Percentiles rank a stretch among this genome's conserved stretches.
Conservation (phyloP, 2,113 vertebrate species). For the Oreochromis tanganicae region DNA sequence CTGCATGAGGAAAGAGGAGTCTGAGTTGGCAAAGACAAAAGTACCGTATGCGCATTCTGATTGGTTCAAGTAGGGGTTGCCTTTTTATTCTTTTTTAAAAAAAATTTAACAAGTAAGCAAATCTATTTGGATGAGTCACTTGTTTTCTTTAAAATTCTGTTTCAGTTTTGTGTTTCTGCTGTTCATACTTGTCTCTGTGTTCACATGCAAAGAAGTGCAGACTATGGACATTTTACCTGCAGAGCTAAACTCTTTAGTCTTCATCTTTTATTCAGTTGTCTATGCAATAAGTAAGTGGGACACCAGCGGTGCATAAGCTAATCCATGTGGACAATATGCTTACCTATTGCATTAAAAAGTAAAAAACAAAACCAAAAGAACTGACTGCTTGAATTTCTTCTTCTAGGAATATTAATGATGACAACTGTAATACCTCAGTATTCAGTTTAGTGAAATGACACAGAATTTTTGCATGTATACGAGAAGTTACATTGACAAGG, state of each 20-base stretch:
- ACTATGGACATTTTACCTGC: not conserved
- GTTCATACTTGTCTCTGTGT: not conserved
- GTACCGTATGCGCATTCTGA: not conserved
- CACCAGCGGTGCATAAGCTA: not conserved
- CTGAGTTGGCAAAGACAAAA: not conserved
- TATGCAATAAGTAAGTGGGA: not conserved
- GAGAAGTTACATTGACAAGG: not conserved
- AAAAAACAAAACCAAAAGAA: not conserved
- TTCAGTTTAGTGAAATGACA: not conserved
- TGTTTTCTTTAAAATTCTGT: not conserved
- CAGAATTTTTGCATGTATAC: not conserved
- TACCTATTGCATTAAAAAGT: not conserved
- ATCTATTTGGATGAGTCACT: not conserved
- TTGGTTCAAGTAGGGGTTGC: not conserved
- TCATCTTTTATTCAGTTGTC: not conserved
- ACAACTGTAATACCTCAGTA: fast-evolving
- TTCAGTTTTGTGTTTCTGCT: not conserved
- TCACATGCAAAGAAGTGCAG: not conserved
- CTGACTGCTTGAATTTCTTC: not conserved
- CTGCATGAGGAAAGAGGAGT: not conserved
- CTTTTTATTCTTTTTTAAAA: too few relatives aligned
- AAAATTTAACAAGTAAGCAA: not conserved
- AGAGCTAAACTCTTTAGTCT: not conserved
- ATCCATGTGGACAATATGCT: not conserved
- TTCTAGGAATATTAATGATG: not conserved